Percentiles rank a stretch among this genome's conserved stretches.
These are phyloP conservation scores for Dysidea cf. avara DNA, from an alignment of 37 sponge, comb jelly and placozoan genomes.

Conservation along the genomic window DNA sequence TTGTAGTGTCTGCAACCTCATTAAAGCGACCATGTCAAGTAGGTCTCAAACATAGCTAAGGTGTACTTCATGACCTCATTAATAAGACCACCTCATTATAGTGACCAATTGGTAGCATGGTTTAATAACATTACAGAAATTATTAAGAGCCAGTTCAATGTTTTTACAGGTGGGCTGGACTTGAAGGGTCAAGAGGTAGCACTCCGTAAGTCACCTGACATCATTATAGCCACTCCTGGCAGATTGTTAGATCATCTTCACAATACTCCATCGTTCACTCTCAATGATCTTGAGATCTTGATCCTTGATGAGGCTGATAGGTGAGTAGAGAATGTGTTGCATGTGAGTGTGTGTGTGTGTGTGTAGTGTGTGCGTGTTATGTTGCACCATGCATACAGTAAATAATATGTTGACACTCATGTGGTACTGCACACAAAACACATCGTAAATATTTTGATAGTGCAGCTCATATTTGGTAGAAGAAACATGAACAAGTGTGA, in stretches of 20 bases:
- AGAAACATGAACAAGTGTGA: not conserved
- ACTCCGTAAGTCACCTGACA: slow-evolving; percentile 86
- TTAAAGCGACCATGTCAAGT: too few species aligned
- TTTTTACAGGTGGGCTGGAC: slow-evolving; percentile 89
- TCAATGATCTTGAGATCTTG: slow-evolving; percentile 87
- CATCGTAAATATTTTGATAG: not conserved
- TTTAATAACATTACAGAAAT: too few species aligned
- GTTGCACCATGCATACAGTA: not conserved
- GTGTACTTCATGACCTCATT: too few species aligned
- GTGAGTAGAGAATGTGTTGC: slow-evolving; percentile 47
- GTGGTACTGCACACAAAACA: not conserved
- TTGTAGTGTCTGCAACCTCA: slow-evolving; percentile 11
- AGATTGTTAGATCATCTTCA: slow-evolving; percentile 94
- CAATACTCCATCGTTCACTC: slow-evolving; percentile 95
- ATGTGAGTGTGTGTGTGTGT: too few species aligned
- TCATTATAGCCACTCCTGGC: slow-evolving; percentile 96
- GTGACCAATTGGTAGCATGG: too few species aligned
- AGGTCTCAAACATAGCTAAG: too few species aligned
- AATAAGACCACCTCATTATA: too few species aligned
- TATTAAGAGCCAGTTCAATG: too few species aligned
- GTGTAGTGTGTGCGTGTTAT: too few species aligned
- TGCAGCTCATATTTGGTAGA: not conserved
- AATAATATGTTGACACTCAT: not conserved
- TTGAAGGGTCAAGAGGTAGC: slow-evolving; percentile 83
- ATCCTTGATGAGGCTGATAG: slow-evolving; percentile 98